phyloP scores from a whole-genome alignment of 2,888 invertebrate species.

The Ariolimax columbianus region DNA sequence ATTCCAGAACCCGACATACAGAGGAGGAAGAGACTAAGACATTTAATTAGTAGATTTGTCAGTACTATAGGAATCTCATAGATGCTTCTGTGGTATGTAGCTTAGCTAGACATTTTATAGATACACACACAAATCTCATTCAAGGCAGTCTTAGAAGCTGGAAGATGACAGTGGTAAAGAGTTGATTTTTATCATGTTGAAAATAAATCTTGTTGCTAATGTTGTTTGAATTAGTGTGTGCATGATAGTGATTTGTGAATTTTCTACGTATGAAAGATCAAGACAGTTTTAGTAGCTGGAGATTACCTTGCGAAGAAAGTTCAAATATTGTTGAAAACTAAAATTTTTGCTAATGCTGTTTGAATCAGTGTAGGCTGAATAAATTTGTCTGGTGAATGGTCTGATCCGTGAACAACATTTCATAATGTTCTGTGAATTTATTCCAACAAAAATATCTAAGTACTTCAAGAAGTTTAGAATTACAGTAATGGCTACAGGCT shows the following conservation, averaged over 20 bases:
- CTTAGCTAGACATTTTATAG: background rate
- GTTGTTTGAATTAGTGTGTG: no score
- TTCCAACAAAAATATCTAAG: no score
- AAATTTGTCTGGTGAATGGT: background rate
- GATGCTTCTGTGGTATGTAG: background rate
- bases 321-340: background rate
- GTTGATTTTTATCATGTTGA: background rate
- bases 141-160: no score
- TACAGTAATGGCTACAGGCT: no score
- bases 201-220: no score
- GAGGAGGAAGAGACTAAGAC: constrained; percentile 44
- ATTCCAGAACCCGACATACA: constrained; percentile 66
- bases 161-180: background rate
- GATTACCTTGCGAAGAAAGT: background rate
- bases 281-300: background rate
- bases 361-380: background rate
- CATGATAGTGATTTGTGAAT: no score
- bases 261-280: background rate
- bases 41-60: background rate
- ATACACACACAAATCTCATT: no score
- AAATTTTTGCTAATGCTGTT: background rate
- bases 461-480: no score
- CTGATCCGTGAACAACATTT: background rate
- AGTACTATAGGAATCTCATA: background rate
- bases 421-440: background rate